These are phyloP conservation scores for Drosophila yakuba DNA, from an alignment of 1,140 invertebrate genomes.

Conservation along the genomic window DNA sequence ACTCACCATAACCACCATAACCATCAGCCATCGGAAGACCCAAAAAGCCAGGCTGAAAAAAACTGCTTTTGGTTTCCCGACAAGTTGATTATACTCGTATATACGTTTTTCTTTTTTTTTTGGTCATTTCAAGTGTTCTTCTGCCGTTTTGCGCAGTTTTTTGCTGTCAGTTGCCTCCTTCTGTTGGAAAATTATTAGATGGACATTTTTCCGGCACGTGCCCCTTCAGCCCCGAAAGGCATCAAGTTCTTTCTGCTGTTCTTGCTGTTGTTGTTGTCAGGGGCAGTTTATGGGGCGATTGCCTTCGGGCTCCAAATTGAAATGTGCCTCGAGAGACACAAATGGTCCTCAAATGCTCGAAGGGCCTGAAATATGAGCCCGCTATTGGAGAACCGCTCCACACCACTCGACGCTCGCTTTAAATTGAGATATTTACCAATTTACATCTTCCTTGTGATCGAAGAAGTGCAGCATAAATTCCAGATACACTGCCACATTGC, in stretches of 20 bases:
- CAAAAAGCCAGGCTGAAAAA: constrained; percentile 30
- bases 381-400: not conserved
- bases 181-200: constrained; percentile 69
- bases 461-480: constrained; percentile 44
- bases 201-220: constrained; percentile 71
- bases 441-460: constrained; percentile 29
- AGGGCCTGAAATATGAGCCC: constrained; percentile 41
- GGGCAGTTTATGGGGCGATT: constrained; percentile 63
- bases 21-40: not conserved
- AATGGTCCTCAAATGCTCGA: constrained; percentile 34
- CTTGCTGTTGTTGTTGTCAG: constrained; percentile 27
- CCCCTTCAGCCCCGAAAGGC: constrained; percentile 29
- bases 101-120: constrained; percentile 3
- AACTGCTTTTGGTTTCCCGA: constrained; percentile 3
- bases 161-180: constrained; percentile 27
- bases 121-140: constrained; percentile 54
- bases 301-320: constrained; percentile 69
- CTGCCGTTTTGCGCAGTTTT: constrained; percentile 50
- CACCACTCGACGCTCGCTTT: constrained; percentile 1
- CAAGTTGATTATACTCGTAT: constrained; percentile 67
- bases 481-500: constrained; percentile 27
- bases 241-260: constrained; percentile 48
- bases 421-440: constrained; percentile 46
- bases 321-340: constrained; percentile 63
- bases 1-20: constrained; percentile 12